Conservation (phyloP, 1,140 invertebrate genomes). For the Manduca sexta region DNA sequence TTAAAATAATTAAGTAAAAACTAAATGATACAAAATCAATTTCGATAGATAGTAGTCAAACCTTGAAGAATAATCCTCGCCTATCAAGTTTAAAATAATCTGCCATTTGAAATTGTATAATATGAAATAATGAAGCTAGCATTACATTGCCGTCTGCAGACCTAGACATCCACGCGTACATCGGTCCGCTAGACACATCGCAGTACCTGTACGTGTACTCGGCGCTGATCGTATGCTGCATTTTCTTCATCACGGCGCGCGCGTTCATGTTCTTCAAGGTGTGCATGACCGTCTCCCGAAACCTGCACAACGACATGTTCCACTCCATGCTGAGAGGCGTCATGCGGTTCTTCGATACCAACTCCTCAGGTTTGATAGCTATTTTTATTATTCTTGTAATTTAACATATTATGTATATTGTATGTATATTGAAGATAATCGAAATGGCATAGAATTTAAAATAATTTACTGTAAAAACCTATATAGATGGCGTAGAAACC, state of each 20-base stretch:
- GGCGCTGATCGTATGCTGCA: constrained; percentile 58
- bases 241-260: constrained; percentile 74
- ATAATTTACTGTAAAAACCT: too few relatives aligned
- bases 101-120: too few relatives aligned
- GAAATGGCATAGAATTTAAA: background rate
- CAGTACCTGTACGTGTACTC: constrained; percentile 69
- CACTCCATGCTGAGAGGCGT: constrained; percentile 80
- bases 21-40: too few relatives aligned
- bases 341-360: constrained; percentile 91
- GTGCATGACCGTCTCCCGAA: constrained; percentile 86
- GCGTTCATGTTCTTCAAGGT: constrained; percentile 84
- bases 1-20: too few relatives aligned
- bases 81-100: too few relatives aligned
- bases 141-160: too few relatives aligned
- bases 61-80: too few relatives aligned
- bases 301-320: constrained; percentile 91
- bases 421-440: background rate
- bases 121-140: too few relatives aligned
- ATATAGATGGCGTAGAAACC: too few relatives aligned
- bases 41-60: too few relatives aligned
- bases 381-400: too few relatives aligned
- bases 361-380: constrained; percentile 77
- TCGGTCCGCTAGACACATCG: constrained; percentile 58
- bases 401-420: too few relatives aligned
- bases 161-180: constrained; percentile 57